Percentiles rank a stretch among this genome's conserved stretches.
phyloP scores from a whole-genome alignment of 1,140 invertebrate genomes.

The Drosophila nikananu region DNA sequence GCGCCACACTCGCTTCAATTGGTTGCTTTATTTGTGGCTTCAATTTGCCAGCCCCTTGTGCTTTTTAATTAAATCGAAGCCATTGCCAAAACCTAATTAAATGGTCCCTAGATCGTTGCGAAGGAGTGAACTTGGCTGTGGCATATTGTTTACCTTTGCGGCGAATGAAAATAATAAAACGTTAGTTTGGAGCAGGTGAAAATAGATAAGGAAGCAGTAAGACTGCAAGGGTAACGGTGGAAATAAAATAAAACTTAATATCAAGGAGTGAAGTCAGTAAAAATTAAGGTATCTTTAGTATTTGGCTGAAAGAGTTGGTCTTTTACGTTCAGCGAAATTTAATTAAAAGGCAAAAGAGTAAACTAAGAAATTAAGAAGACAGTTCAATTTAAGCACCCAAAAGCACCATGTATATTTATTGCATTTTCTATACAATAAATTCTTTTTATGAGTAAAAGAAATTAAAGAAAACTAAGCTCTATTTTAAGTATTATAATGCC shows the following conservation, averaged over 20 bases:
- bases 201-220: slow-evolving; percentile 23
- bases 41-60: slow-evolving; percentile 61
- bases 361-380: background rate
- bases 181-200: slow-evolving; percentile 31
- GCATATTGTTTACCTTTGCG: slow-evolving; percentile 46
- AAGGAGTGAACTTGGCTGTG: slow-evolving; percentile 17
- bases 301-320: background rate
- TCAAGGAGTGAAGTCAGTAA: background rate
- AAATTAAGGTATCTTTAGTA: background rate
- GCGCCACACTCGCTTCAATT: slow-evolving; percentile 70
- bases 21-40: slow-evolving; percentile 78
- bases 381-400: too few species aligned
- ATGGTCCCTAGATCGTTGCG: slow-evolving; percentile 26
- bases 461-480: background rate
- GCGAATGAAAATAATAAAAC: slow-evolving; percentile 39
- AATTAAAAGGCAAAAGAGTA: background rate
- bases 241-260: slow-evolving; percentile 21
- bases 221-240: background rate
- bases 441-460: background rate
- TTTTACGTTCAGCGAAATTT: background rate
- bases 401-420: too few species aligned
- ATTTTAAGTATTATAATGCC: background rate
- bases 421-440: background rate
- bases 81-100: slow-evolving; percentile 51
- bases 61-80: slow-evolving; percentile 73